Evolutionary conservation across 2,888 invertebrate species (phyloP).

Genomic region (Eupithecia vulgata): DNA sequence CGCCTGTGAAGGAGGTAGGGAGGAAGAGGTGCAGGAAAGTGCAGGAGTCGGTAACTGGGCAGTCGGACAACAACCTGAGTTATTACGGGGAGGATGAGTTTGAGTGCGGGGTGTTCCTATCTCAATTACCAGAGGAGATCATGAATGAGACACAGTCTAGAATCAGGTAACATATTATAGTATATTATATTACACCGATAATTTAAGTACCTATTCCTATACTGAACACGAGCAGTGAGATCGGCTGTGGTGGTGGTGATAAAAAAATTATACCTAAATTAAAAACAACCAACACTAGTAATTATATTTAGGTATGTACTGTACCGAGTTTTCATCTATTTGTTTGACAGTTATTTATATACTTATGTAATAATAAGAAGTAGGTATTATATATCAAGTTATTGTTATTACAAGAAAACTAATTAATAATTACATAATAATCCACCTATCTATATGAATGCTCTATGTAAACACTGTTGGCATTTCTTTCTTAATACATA

Average conservation of each 20-base stretch:
- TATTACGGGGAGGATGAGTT: constrained; percentile 68
- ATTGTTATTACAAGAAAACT: too few relatives aligned
- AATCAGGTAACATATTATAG: constrained; percentile 37
- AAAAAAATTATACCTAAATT: not conserved
- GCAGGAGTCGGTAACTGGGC: constrained; percentile 36
- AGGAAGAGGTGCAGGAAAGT: constrained; percentile 57
- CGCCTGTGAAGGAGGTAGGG: constrained; percentile 47
- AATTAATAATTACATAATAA: too few relatives aligned
- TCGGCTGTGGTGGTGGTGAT: not conserved
- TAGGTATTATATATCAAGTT: too few relatives aligned
- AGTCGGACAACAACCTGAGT: constrained; percentile 47
- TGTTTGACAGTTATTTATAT: too few relatives aligned
- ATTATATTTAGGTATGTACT: too few relatives aligned
- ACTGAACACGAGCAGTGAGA: not conserved
- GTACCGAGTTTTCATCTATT: too few relatives aligned
- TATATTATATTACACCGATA: not conserved
- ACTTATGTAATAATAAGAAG: too few relatives aligned
- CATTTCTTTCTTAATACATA: too few relatives aligned
- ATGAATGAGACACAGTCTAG: constrained; percentile 62
- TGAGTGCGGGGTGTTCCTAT: constrained; percentile 67
- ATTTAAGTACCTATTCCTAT: not conserved
- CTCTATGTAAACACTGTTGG: too few relatives aligned
- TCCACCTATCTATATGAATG: too few relatives aligned
- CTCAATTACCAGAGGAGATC: constrained; percentile 67
- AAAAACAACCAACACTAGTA: too few relatives aligned